Evolutionary conservation across 2,797 vertebrate species (phyloP), one percentile per base, ranked within the genome.

Genomic region (Bradypodion ventrale): DNA sequence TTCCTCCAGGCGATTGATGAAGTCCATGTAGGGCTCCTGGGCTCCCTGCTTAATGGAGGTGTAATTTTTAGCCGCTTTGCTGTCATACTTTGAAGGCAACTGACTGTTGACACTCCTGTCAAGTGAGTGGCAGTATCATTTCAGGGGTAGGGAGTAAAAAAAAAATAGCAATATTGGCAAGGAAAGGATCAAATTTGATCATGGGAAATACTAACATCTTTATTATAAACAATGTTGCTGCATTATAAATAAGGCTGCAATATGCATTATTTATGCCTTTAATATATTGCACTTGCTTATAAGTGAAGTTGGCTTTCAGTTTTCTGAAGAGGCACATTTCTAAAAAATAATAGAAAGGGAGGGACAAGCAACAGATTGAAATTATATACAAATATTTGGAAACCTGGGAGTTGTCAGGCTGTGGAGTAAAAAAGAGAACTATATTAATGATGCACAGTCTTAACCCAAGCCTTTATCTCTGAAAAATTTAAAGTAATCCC

Each of bases 241-340:
- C 93, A 94, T 96, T 95, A 95, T 95, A 96, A 96, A 96, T 96
- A 95, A 95, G 89, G 89, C 92, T 87, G 92, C 90, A 91, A 74
- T 87, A 95, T 96, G 93, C 94, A 96, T 96, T 96, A 96, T 96
- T 96, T 96, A 96, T 96, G 92, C 91, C 89, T 92, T 95, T 96
- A 95, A 96, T 96, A 96, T 95, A 95, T 95, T 77, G 37, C 78
- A 85, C 90, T 96, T 40, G 7, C 94, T 94, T 95, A 94, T 93
- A 93, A 95, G 94, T 92, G 92, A 91, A 92, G 91, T 80, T 80
- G 84, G 89, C 91, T 92, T 93, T 87, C 92, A 92, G 87, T 94
- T 95, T 94, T 90, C 46, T 75, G 91, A 92, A 92, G 91, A 93
- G 89, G 46, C 83, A 84, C 72, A 91, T 91, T 91, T 94, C 91